Percentiles rank a stretch among this genome's conserved stretches.
Evolutionary conservation across 2,797 vertebrate genomes (phyloP).

Genomic region (Cyprinodon diabolis): DNA sequence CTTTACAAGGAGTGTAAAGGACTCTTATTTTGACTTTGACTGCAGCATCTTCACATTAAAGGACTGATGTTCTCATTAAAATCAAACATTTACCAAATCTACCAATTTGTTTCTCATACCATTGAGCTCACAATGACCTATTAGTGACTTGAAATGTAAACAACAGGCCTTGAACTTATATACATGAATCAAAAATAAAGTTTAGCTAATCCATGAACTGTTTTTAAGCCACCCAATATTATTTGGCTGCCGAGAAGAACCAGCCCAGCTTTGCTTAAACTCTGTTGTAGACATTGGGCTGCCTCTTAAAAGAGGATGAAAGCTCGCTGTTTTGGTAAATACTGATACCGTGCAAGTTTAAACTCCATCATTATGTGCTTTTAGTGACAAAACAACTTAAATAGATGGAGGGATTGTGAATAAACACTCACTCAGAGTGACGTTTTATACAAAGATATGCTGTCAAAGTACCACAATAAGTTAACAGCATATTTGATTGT

Average conservation of each 20-base stretch:
- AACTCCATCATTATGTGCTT: background rate
- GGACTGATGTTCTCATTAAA: no score
- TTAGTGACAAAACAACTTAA: background rate
- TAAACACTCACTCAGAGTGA: background rate
- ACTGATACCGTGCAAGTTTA: background rate
- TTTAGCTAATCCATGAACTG: no score
- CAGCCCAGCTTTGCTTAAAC: background rate
- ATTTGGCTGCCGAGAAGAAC: background rate
- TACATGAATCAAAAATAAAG: no score
- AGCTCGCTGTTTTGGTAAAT: background rate
- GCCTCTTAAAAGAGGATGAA: no score
- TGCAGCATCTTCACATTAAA: no score
- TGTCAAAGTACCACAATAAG: slow-evolving; percentile 4
- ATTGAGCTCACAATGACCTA: no score
- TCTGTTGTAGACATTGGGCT: background rate
- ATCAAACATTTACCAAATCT: no score
- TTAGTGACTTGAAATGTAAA: no score
- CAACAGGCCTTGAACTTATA: no score
- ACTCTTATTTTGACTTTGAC: no score
- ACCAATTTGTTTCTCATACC: no score
- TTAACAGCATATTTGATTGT: background rate
- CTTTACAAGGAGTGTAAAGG: no score
- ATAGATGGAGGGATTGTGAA: background rate
- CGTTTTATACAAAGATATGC: background rate
- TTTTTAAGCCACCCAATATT: background rate